Conservation (phyloP, 2,888 invertebrate genomes). For the Drosophila fulvimacula region DNA sequence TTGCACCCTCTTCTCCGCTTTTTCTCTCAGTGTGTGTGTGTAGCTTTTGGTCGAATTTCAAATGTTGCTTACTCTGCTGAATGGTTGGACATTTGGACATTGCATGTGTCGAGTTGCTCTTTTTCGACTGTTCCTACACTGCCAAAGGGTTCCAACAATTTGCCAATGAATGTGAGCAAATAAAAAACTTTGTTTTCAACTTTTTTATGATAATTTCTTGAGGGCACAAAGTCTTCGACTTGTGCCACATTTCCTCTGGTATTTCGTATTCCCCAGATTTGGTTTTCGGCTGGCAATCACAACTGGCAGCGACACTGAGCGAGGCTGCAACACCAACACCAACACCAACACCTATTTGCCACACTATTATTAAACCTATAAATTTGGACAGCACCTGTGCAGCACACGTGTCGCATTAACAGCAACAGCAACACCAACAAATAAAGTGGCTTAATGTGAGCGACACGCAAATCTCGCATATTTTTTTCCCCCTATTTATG, state of each 20-base stretch:
- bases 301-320: slow-evolving; percentile 42
- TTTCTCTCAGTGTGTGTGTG: slow-evolving; percentile 31
- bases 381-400: slow-evolving; percentile 63
- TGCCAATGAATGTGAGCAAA: not conserved
- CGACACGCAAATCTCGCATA: slow-evolving; percentile 48
- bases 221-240: slow-evolving; percentile 6
- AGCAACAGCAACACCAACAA: slow-evolving; percentile 11
- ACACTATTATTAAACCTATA: slow-evolving; percentile 69
- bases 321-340: slow-evolving; percentile 30
- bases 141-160: not conserved
- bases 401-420: slow-evolving; percentile 54
- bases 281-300: slow-evolving; percentile 27
- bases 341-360: slow-evolving; percentile 34
- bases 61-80: slow-evolving; percentile 78
- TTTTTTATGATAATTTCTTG: slow-evolving; percentile 5
- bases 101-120: slow-evolving; percentile 49
- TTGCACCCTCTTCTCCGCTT: not conserved
- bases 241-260: not conserved
- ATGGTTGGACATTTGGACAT: slow-evolving; percentile 54
- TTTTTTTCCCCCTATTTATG: slow-evolving; percentile 51
- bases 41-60: slow-evolving; percentile 74
- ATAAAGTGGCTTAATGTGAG: slow-evolving; percentile 18
- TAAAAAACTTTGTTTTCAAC: slow-evolving; percentile 5
- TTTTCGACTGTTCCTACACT: slow-evolving; percentile 7
- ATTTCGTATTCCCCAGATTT: not conserved